These are phyloP conservation scores for Chelonia mydas DNA, from an alignment of 2,797 vertebrate genomes.

Conservation along the genomic window DNA sequence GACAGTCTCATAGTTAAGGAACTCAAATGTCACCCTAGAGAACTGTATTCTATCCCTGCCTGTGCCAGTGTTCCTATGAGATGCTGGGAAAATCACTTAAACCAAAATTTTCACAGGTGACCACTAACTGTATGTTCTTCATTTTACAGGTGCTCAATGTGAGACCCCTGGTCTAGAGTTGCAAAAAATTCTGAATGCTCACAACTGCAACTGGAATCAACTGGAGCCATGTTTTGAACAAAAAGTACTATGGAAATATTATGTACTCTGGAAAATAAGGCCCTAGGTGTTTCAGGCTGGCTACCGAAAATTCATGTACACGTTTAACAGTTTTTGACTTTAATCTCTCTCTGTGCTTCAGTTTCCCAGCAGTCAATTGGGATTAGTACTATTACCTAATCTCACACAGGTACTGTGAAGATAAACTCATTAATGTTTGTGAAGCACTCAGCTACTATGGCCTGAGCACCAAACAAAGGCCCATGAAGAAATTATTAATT, in stretches of 20 bases:
- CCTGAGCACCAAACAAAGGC: not conserved
- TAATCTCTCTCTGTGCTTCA: not conserved
- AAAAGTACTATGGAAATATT: not conserved
- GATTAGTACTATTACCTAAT: not conserved
- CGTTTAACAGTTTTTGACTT: not conserved
- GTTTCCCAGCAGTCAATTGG: not conserved
- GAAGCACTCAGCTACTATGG: not conserved
- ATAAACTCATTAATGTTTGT: not conserved
- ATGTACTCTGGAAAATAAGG: not conserved
- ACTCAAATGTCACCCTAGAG: accelerated
- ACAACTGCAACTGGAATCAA: not conserved
- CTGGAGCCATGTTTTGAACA: not conserved
- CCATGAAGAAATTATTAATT: not conserved
- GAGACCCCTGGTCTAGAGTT: not conserved
- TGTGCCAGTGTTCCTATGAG: not conserved
- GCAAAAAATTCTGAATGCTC: not conserved
- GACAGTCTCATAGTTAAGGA: not conserved
- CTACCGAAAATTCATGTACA: not conserved
- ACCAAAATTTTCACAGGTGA: not conserved
- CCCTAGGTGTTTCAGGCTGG: not conserved
- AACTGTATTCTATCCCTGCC: not conserved
- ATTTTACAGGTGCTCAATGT: not conserved
- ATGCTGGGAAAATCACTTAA: not conserved
- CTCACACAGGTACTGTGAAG: not conserved
- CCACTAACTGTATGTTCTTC: not conserved